A percentile compares a stretch with the other conserved stretches of the same genome.
phyloP scores from a whole-genome alignment of 2,888 invertebrate genomes.

The Idaea dimidiata region DNA sequence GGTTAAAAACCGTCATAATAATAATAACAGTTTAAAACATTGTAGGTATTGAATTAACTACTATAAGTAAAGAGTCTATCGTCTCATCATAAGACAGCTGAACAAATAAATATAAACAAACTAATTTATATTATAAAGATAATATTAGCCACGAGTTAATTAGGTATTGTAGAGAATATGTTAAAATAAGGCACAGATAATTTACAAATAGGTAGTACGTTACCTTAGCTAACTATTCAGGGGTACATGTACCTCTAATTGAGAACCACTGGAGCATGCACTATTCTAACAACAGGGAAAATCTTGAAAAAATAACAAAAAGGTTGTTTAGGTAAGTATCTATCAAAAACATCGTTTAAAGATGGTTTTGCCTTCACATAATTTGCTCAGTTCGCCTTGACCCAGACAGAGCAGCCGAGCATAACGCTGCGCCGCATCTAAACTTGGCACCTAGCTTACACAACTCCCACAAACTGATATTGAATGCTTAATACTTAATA shows the following conservation, averaged over 20 bases:
- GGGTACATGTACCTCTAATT: not conserved
- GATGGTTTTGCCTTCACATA: conserved; percentile 5
- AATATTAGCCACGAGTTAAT: no score
- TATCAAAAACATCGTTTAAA: not conserved
- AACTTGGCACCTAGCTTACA: not conserved
- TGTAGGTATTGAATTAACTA: no score
- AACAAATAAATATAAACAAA: no score
- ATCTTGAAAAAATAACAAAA: not conserved
- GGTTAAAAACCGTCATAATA: no score
- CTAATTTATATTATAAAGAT: no score
- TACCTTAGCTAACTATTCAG: no score
- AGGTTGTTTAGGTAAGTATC: not conserved
- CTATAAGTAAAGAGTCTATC: no score
- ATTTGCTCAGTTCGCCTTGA: conserved; percentile 16
- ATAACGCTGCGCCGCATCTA: not conserved
- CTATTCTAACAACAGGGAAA: not conserved
- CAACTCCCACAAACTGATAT: not conserved
- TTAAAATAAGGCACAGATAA: no score
- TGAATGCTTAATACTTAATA: not conserved
- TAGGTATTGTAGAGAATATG: no score
- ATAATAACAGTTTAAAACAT: no score
- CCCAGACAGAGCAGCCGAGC: conserved; percentile 4
- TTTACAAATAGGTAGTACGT: no score
- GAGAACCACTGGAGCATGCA: not conserved
- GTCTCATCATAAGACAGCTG: no score